phyloP scores from a whole-genome alignment of 2,113 vertebrate species.

The Plestiodon gilberti region DNA sequence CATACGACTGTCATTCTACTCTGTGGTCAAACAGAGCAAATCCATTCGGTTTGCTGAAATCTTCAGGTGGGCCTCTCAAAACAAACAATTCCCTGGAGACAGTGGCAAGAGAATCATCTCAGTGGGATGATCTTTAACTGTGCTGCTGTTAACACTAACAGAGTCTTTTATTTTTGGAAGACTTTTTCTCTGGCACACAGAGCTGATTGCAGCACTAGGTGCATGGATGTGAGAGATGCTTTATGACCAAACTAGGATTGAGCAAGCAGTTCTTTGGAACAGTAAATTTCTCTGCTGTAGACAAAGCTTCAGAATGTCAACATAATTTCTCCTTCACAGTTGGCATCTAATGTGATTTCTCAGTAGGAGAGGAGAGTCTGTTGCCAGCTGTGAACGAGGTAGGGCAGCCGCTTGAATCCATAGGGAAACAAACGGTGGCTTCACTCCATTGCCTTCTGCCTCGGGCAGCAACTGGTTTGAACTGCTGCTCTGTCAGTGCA shows the following conservation, averaged over 20 bases:
- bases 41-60: background rate
- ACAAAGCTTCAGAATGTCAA: background rate
- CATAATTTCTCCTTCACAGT: constrained; percentile 9
- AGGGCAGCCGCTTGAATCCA: background rate
- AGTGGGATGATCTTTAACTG: background rate
- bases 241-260: constrained; percentile 12
- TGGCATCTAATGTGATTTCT: background rate
- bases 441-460: background rate
- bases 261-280: background rate
- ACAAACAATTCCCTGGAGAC: background rate
- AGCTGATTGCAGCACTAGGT: background rate
- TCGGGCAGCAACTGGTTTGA: background rate
- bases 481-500: background rate
- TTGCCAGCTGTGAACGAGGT: background rate
- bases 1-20: background rate
- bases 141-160: background rate
- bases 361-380: background rate
- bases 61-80: background rate
- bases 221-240: background rate
- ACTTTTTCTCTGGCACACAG: background rate
- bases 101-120: background rate
- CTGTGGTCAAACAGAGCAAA: background rate
- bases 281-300: background rate
- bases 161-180: background rate
- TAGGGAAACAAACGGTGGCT: background rate